Evolutionary conservation across 2,113 vertebrate genomes (phyloP), one percentile per base, ranked within the genome.

Genomic region (Datnioides undecimradiatus): DNA sequence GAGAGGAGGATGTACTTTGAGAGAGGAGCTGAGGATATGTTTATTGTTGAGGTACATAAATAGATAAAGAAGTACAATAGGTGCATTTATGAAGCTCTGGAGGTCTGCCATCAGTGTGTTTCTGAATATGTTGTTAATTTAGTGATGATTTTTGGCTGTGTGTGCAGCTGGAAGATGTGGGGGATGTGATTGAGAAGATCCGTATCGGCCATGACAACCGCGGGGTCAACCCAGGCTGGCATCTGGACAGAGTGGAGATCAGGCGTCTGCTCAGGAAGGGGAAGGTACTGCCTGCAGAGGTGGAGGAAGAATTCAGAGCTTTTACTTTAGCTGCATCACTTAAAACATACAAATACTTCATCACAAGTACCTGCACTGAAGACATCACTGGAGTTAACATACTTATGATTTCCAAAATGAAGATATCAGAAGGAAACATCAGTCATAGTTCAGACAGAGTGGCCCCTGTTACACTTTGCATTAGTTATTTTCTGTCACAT

Each of bases 181-280:
- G 97, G 29, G 97, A 99, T 52, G 87, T 98, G 33, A 97, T 98
- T 49, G 98, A 99, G 84, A 99, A 99, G 91, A 97, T 99, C 14
- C 97, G 98, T 3, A 96, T 99, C 16, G 97, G 97, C 16, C 98
- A 99, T 21, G 94, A 95, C 0, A 96, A 96, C 9, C 93, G 93
- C 0, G 98, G 98, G 0, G 29, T 99, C 25, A 97, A 97, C 70
- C 94, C 97, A 0, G 98, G 98, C 0, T 99, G 98, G 98, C 97
- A 99, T 76, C 91, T 98, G 83, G 95, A 98, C 88, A 91, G 93
- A 0, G 97, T 99, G 76, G 94, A 96, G 0, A 95, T 99, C 70
- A 95, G 98, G 31, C 95, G 98, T 67, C 94, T 99, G 82, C 92
- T 99, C 40, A 96, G 97, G 9, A 98, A 99, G 0, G 97, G 97